Evolutionary conservation across 2,113 vertebrate genomes (phyloP).

Genomic region (Acinonyx jubatus): DNA sequence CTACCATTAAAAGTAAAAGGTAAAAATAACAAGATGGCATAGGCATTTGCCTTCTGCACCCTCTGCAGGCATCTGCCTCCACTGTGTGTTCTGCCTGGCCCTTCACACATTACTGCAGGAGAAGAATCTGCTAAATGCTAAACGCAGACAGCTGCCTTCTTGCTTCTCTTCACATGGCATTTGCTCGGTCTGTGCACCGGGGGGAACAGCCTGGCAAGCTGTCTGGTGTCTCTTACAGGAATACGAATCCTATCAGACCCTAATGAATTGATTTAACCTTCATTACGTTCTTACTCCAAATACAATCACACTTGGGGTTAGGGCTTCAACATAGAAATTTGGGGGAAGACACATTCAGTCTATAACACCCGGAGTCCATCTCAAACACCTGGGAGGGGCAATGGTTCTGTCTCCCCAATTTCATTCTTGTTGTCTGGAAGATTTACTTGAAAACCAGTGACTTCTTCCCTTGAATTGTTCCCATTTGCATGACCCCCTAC

Average conservation of each 20-base stretch:
- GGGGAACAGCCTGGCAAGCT: neutral
- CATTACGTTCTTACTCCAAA: neutral
- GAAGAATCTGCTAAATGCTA: neutral
- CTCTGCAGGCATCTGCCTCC: rapidly evolving
- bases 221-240: neutral
- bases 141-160: neutral
- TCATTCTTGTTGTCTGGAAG: neutral
- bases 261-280: neutral
- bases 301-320: neutral
- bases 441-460: neutral
- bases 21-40: neutral
- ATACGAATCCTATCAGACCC: neutral
- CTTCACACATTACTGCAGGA: too few species aligned
- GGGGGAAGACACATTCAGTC: neutral
- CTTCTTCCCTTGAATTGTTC: neutral
- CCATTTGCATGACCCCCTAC: neutral
- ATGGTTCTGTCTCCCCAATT: neutral
- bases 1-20: neutral
- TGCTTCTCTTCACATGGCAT: neutral
- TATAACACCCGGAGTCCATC: neutral
- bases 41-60: neutral
- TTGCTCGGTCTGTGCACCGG: neutral
- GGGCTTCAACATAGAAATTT: neutral
- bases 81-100: neutral
- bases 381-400: neutral